A percentile compares a stretch with the other conserved stretches of the same genome.
Conservation (phyloP, 1,140 invertebrate genomes). For the Berghia stephanieae region DNA sequence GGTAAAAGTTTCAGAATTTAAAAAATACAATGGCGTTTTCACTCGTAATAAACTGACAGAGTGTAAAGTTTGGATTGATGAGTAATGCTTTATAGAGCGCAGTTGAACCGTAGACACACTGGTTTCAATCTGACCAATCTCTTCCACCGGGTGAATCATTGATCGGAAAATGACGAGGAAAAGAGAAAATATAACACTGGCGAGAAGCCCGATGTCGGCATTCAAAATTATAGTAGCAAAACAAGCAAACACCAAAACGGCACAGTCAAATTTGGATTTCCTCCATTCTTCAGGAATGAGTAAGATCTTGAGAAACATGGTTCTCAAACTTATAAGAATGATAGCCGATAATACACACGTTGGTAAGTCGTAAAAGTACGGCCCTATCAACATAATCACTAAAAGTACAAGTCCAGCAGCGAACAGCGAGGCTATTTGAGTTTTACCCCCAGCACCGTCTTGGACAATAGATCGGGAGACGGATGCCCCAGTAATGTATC, state of each 20-base stretch:
- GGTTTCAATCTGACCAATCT: background rate
- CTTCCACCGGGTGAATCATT: background rate
- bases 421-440: constrained; percentile 40
- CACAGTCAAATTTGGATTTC: constrained; percentile 28
- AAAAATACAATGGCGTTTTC: constrained; percentile 26
- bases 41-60: constrained; percentile 6
- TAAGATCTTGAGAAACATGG: constrained; percentile 67
- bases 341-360: constrained; percentile 64
- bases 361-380: constrained; percentile 42
- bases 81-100: background rate
- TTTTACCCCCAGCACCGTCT: constrained; percentile 36
- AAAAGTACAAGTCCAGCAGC: constrained; percentile 43
- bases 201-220: constrained; percentile 31
- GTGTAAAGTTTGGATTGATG: no score
- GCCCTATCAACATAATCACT: constrained; percentile 46
- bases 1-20: constrained; percentile 28
- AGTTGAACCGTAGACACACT: background rate
- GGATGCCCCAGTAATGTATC: constrained; percentile 50
- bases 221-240: constrained; percentile 28
- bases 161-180: constrained; percentile 18
- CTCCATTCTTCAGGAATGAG: constrained; percentile 44
- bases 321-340: constrained; percentile 68
- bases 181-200: background rate
- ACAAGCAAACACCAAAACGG: constrained; percentile 30
- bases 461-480: constrained; percentile 47